A percentile compares a stretch with the other conserved stretches of the same genome.
phyloP scores from a whole-genome alignment of 1,140 invertebrate genomes.

The Cydia strobilella region DNA sequence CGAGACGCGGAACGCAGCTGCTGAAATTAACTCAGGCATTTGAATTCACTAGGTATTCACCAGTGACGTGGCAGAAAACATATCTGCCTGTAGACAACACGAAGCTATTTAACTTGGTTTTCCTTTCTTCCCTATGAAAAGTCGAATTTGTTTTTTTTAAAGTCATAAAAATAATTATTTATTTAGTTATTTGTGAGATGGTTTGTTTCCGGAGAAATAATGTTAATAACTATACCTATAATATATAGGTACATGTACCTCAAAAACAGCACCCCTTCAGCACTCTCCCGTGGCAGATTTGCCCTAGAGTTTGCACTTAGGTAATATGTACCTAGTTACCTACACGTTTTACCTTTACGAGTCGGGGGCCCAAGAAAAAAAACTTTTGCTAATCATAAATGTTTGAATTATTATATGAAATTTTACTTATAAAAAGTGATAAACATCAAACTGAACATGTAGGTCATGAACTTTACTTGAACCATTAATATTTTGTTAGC shows the following conservation, averaged over 20 bases:
- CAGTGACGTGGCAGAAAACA: neutral
- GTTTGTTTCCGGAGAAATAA: too few species aligned
- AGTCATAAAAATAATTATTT: constrained; percentile 19
- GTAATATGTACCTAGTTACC: neutral
- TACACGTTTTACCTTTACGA: neutral
- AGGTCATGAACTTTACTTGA: constrained; percentile 50
- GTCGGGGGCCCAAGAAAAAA: too few species aligned
- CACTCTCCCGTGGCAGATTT: too few species aligned
- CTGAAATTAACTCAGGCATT: constrained; percentile 37
- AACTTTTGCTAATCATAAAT: neutral
- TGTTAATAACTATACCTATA: neutral
- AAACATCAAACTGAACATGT: neutral
- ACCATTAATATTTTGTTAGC: constrained; percentile 65
- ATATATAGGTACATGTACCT: neutral
- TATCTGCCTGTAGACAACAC: neutral
- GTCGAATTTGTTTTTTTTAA: neutral
- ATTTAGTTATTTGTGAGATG: neutral
- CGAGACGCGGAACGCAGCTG: constrained; percentile 62
- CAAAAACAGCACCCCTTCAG: too few species aligned
- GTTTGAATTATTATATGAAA: too few species aligned
- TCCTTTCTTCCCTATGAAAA: neutral
- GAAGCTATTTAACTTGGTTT: too few species aligned
- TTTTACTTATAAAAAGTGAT: neutral
- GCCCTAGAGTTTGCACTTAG: neutral
- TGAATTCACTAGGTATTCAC: neutral